These are phyloP conservation scores for Porphyrio hochstetteri DNA, from an alignment of 2,113 vertebrate genomes.

Conservation along the genomic window DNA sequence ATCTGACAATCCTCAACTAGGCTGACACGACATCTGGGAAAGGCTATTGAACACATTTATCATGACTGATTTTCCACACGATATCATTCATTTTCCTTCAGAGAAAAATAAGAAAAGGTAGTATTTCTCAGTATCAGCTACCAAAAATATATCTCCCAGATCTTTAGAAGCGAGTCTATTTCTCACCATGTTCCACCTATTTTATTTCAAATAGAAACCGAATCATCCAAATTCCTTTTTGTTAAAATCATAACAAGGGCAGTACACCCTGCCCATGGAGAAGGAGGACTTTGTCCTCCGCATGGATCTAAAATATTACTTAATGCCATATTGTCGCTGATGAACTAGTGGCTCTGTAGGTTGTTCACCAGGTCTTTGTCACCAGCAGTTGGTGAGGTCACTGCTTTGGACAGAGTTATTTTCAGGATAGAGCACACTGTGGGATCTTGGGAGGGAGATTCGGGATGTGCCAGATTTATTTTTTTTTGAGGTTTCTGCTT, in stretches of 20 bases:
- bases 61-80: not conserved
- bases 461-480: not conserved
- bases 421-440: not conserved
- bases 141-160: not conserved
- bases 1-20: not conserved
- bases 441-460: not conserved
- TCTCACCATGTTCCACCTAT: not conserved
- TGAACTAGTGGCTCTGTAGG: not conserved
- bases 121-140: not conserved
- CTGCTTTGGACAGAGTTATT: not conserved
- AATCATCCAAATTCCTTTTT: conserved; percentile 10
- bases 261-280: not conserved
- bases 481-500: not conserved
- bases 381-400: not conserved
- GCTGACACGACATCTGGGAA: not conserved
- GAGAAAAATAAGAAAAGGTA: not conserved
- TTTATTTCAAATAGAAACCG: not conserved
- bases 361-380: not conserved
- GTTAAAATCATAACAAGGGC: not conserved
- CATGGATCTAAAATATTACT: not conserved
- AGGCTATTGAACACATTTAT: not conserved
- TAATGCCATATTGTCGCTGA: not conserved
- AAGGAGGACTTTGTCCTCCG: not conserved
- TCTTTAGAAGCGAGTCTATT: not conserved
- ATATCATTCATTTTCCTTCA: not conserved